These are phyloP conservation scores for Melanotaenia parkinsoni DNA, from an alignment of 2,797 vertebrate genomes.

Conservation along the genomic window DNA sequence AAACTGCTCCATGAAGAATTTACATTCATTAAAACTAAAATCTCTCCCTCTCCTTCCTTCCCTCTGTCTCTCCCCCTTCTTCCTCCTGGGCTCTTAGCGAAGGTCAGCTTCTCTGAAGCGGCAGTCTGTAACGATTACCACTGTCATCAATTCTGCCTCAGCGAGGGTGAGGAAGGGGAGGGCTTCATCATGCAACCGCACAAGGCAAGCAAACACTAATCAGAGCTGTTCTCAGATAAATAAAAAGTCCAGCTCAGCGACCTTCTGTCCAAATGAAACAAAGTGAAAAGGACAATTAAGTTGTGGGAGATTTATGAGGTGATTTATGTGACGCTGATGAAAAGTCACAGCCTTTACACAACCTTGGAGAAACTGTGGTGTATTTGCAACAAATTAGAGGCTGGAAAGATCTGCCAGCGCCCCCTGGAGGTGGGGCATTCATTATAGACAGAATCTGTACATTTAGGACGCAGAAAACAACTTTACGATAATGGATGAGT, in stretches of 20 bases:
- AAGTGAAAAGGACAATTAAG: conserved; percentile 58
- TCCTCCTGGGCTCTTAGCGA: conserved; percentile 32
- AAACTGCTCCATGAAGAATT: conserved; percentile 35
- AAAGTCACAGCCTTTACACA: conserved; percentile 19
- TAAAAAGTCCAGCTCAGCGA: conserved; percentile 17
- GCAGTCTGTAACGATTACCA: conserved; percentile 59
- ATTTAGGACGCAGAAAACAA: not conserved
- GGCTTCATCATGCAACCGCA: conserved; percentile 6
- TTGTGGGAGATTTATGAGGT: conserved; percentile 30
- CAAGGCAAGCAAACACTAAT: conserved; percentile 30
- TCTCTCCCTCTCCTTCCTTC: not conserved
- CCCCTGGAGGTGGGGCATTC: not conserved
- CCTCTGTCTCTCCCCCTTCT: conserved; percentile 10
- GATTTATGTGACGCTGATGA: conserved; percentile 39
- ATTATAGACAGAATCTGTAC: not conserved
- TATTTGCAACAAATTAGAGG: too few species aligned
- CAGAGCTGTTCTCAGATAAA: conserved; percentile 22
- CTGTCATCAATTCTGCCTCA: conserved; percentile 63
- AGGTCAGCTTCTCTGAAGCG: conserved; percentile 50
- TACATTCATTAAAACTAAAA: conserved; percentile 40
- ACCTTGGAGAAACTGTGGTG: conserved; percentile 1
- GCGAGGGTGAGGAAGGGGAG: not conserved
- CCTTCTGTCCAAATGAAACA: conserved; percentile 39
- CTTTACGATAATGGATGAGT: not conserved
- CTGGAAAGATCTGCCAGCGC: not conserved